These are phyloP conservation scores for Muschampia plurimacula DNA, from an alignment of 2,888 invertebrate species.

Conservation along the genomic window DNA sequence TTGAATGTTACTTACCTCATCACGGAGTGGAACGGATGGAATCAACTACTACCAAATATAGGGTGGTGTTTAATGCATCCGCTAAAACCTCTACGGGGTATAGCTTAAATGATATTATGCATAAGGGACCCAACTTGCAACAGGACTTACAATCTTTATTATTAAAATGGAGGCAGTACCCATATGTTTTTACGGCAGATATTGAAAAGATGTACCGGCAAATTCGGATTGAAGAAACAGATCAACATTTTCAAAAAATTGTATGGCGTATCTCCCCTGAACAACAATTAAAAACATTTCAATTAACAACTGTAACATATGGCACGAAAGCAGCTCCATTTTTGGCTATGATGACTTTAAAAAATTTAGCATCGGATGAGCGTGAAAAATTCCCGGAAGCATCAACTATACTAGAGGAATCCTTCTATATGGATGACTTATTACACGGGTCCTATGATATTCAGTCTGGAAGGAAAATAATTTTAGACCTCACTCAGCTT, in stretches of 20 bases:
- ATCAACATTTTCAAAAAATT: slow-evolving; percentile 42
- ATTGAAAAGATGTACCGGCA: slow-evolving; percentile 44
- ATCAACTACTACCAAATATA: neutral
- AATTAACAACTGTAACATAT: slow-evolving; percentile 33
- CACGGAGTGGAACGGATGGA: neutral
- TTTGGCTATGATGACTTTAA: slow-evolving; percentile 43
- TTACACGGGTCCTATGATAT: slow-evolving; percentile 16
- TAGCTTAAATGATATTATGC: slow-evolving; percentile 15
- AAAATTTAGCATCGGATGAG: slow-evolving; percentile 39
- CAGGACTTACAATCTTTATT: slow-evolving; percentile 42
- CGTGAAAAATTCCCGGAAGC: slow-evolving; percentile 26
- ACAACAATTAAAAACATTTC: slow-evolving; percentile 22
- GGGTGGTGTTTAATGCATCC: neutral
- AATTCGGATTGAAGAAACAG: slow-evolving; percentile 34
- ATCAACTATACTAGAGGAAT: neutral
- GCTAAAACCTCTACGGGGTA: neutral
- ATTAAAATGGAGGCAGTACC: slow-evolving; percentile 41
- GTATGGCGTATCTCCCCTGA: slow-evolving; percentile 19
- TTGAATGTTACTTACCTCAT: neutral
- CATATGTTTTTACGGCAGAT: slow-evolving; percentile 42
- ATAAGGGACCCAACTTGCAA: slow-evolving; percentile 34
- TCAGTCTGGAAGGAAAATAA: neutral
- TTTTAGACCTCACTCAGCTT: slow-evolving; percentile 12
- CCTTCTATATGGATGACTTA: slow-evolving; percentile 36
- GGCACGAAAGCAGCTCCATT: slow-evolving; percentile 38